Evolutionary conservation across 2,113 vertebrate species (phyloP).

Genomic region (Pterophyllum scalare): DNA sequence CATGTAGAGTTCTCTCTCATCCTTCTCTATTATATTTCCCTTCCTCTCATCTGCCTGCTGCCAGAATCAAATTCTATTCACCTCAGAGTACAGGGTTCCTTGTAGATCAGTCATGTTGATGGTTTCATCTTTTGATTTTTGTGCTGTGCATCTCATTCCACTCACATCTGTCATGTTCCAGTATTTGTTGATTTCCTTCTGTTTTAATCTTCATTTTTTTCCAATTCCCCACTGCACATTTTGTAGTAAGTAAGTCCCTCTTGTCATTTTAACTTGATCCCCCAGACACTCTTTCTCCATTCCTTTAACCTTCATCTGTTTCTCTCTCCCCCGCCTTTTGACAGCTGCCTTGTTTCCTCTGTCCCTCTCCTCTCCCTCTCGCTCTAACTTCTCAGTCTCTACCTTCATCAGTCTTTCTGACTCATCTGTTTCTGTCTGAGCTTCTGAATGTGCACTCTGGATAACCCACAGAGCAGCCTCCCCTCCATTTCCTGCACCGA

Average conservation of each 20-base stretch:
- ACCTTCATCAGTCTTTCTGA: conserved; percentile 53
- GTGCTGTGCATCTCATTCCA: neutral
- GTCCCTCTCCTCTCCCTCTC: conserved; percentile 20
- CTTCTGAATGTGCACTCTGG: conserved; percentile 83
- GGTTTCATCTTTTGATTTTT: conserved; percentile 16
- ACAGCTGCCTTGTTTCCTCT: conserved; percentile 19
- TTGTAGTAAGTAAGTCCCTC: conserved; percentile 9
- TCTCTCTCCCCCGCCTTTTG: conserved; percentile 18
- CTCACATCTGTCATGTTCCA: neutral
- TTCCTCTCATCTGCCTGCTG: conserved; percentile 19
- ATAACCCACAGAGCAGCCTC: conserved; percentile 74
- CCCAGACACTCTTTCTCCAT: conserved; percentile 5
- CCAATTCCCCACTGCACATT: conserved; percentile 7
- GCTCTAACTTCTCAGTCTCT: conserved; percentile 9
- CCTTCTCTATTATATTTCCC: conserved; percentile 54
- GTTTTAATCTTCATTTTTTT: conserved; percentile 5
- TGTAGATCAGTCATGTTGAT: conserved; percentile 5
- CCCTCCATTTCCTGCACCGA: conserved; percentile 72
- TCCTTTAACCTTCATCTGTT: conserved; percentile 39
- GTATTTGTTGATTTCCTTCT: conserved; percentile 15
- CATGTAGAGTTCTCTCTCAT: conserved; percentile 59
- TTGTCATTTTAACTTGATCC: conserved; percentile 19
- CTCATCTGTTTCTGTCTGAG: conserved; percentile 70
- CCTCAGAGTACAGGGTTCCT: neutral
- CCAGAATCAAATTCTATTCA: neutral